Percentiles rank a stretch among this genome's conserved stretches.
phyloP scores from a whole-genome alignment of 2,888 invertebrate species.

The Watsonalla cultraria region DNA sequence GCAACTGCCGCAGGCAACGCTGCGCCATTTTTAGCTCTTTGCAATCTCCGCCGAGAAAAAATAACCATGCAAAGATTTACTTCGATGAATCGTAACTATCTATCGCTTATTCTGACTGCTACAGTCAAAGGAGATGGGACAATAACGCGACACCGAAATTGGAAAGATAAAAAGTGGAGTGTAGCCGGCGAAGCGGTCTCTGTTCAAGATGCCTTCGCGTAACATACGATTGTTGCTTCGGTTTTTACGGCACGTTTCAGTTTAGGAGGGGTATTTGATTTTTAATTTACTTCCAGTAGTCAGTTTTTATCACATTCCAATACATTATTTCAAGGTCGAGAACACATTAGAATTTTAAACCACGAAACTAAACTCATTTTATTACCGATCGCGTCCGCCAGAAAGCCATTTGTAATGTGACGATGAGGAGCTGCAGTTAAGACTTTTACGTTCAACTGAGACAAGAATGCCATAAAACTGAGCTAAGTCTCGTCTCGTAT shows the following conservation, averaged over 20 bases:
- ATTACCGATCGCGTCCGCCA: background rate
- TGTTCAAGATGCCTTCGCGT: conserved; percentile 58
- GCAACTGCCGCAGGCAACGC: conserved; percentile 67
- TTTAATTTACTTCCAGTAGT: background rate
- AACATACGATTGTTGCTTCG: conserved; percentile 42
- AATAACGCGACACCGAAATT: conserved; percentile 44
- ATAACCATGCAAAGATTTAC: conserved; percentile 62
- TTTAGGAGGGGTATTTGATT: background rate
- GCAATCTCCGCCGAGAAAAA: conserved; percentile 73
- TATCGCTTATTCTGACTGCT: conserved; percentile 45
- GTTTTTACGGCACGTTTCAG: conserved; percentile 20
- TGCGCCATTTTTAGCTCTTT: conserved; percentile 70
- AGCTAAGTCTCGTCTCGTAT: conserved; percentile 46
- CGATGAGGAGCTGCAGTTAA: conserved; percentile 26
- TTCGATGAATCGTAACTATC: conserved; percentile 53
- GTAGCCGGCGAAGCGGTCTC: conserved; percentile 30
- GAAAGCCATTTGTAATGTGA: background rate
- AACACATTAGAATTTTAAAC: background rate
- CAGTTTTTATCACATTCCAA: background rate
- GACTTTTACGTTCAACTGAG: conserved; percentile 36
- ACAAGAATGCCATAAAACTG: conserved; percentile 57
- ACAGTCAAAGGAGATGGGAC: conserved; percentile 47
- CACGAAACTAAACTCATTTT: background rate
- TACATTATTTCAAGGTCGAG: background rate
- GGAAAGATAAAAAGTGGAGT: conserved; percentile 37